phyloP scores from a whole-genome alignment of 53 echinoderm and acorn worm genomes.

The Paelopatides confundens region DNA sequence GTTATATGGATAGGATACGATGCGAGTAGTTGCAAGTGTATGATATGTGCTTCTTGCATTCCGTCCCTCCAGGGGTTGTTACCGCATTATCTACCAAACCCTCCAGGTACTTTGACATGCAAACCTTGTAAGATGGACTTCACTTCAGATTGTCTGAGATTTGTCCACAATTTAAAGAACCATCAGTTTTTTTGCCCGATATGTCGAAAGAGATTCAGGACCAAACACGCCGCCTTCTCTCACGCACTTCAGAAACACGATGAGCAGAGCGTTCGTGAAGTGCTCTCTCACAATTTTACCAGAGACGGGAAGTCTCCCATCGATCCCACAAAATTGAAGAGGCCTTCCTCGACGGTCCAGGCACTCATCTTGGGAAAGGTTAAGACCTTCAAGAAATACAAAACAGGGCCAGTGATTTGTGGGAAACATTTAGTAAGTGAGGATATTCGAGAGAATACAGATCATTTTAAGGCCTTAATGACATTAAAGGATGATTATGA shows the following conservation, averaged over 20 bases:
- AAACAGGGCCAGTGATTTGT: background rate
- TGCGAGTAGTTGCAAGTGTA: background rate
- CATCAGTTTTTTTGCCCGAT: slow-evolving; percentile 8
- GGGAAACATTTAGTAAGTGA: background rate
- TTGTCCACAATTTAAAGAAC: background rate
- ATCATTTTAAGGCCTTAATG: background rate
- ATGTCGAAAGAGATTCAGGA: background rate
- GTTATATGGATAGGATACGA: background rate
- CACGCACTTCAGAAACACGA: background rate
- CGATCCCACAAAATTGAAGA: background rate
- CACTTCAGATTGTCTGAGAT: background rate
- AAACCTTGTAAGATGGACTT: background rate
- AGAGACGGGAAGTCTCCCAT: background rate
- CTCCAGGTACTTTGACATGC: background rate
- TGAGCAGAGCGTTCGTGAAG: background rate
- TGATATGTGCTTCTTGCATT: background rate
- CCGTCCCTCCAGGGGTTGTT: background rate
- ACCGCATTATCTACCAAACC: background rate
- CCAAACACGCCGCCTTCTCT: background rate
- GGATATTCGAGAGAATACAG: background rate
- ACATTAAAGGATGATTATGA: background rate
- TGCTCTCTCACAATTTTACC: background rate
- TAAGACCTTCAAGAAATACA: background rate
- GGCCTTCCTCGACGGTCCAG: background rate
- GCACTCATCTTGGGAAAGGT: background rate